phyloP scores from a whole-genome alignment of 2,797 vertebrate genomes.

The Buphagus erythrorhynchus region DNA sequence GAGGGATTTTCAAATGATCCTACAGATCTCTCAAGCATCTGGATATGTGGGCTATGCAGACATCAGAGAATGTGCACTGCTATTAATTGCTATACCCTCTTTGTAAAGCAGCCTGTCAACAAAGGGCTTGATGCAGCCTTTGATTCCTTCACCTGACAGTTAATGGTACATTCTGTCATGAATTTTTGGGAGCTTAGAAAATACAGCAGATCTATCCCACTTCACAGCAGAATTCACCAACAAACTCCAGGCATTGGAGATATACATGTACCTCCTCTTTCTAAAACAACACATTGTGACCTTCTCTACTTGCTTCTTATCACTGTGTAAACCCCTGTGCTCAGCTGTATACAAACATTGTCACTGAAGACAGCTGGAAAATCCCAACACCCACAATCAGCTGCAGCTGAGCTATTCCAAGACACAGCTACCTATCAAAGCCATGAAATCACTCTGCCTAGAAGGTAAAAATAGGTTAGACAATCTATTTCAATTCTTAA shows the following conservation, averaged over 20 bases:
- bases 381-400: neutral
- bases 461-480: neutral
- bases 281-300: neutral
- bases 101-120: neutral
- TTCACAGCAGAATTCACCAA: neutral
- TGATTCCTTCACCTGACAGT: neutral
- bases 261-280: neutral
- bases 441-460: neutral
- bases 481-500: neutral
- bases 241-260: neutral
- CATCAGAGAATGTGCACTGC: neutral
- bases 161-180: neutral
- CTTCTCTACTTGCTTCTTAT: neutral
- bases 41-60: neutral
- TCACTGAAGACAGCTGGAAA: neutral
- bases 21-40: neutral
- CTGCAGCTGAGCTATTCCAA: neutral
- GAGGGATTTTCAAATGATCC: neutral
- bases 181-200: neutral
- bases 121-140: neutral
- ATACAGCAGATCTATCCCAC: neutral
- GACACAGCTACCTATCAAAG: neutral
- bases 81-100: neutral
- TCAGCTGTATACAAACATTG: neutral
- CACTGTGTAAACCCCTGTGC: neutral